A percentile compares a stretch with the other conserved stretches of the same genome.
Evolutionary conservation across 2,113 vertebrate genomes (phyloP).

Genomic region (Haliaeetus leucogaster): DNA sequence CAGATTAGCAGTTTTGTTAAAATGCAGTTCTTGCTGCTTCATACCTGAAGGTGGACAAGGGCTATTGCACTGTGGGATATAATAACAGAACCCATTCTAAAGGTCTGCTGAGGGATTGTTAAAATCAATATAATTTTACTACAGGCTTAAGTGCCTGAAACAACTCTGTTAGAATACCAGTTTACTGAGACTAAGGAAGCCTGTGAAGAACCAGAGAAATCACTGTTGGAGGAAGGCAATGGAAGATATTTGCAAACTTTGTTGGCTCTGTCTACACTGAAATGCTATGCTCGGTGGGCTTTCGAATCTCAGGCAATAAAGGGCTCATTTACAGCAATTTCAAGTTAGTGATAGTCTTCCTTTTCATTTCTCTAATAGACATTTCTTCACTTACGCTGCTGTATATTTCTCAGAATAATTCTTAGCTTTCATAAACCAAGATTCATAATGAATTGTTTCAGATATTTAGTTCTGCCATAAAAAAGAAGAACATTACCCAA

Average conservation of each 20-base stretch:
- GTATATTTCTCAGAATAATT: slow-evolving; percentile 15
- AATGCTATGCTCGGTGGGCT: not conserved
- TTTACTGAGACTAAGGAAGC: not conserved
- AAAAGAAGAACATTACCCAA: not conserved
- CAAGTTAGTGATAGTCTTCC: not conserved
- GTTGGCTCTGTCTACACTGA: not conserved
- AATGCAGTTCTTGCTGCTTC: not conserved
- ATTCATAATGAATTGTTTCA: slow-evolving; percentile 9
- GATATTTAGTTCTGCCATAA: slow-evolving; percentile 1
- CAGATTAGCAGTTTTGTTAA: not conserved
- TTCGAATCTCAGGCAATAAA: not conserved
- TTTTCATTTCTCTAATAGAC: not conserved
- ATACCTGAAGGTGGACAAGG: not conserved
- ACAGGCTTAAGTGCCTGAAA: not conserved
- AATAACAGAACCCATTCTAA: not conserved
- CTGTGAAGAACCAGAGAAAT: not conserved
- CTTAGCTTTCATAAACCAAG: slow-evolving; percentile 6
- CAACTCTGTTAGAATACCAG: not conserved
- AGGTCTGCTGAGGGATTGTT: not conserved
- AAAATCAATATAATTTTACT: not conserved
- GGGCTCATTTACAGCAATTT: not conserved
- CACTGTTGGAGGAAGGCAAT: not conserved
- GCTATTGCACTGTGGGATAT: not conserved
- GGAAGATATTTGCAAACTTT: not conserved
- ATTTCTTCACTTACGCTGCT: not conserved